Evolutionary conservation across 1,140 invertebrate species (phyloP), one percentile per base, ranked within the genome.

Genomic region (Trachelipus rathkii): DNA sequence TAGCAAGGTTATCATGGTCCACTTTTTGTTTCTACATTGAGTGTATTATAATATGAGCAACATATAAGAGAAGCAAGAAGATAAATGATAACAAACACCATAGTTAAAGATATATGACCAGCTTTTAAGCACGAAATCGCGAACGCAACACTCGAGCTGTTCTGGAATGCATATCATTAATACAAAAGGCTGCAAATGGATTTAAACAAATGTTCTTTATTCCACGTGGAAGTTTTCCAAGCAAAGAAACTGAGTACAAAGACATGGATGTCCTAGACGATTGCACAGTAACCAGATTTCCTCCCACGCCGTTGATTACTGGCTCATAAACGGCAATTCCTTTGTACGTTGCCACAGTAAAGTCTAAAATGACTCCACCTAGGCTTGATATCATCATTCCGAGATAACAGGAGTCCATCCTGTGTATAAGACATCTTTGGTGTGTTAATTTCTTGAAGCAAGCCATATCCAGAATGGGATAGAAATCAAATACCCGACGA

Each of bases 1-100:
- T 98, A 15, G 95, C 94, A 19, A 93, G 93, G 85, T 95, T 97
- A 85, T 98, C 96, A 19, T 95, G 96, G 86, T 98, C 95, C 83
- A 95, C 91, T 44, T 90, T 90, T 46, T 88, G 85, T 53, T 87
- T 87, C 96, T 96, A 98, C 88, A 97, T 93, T 85, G 89, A 90
- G 72, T 92, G 86, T 19, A 95, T 92, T 87, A 97, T 89, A 77
- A 93, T 88, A 83, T 94, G 91, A 78, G 93, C 92, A 72, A 93
- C 89, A 83, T 93, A 94, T 9, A 95, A 84, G 21, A 95, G 85
- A 45, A 93, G 93, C 92, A 67, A 89, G 84, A 81, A 96, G 88
- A 84, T 97, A 98, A 77, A 92, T 87, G 11, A 89, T 82, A 75
- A 95, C 89, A 86, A 98, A 97, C 77, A 90, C 89, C 19, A 89